These are phyloP conservation scores for Actenoides hombroni DNA, from an alignment of 2,113 vertebrate species.

Conservation along the genomic window DNA sequence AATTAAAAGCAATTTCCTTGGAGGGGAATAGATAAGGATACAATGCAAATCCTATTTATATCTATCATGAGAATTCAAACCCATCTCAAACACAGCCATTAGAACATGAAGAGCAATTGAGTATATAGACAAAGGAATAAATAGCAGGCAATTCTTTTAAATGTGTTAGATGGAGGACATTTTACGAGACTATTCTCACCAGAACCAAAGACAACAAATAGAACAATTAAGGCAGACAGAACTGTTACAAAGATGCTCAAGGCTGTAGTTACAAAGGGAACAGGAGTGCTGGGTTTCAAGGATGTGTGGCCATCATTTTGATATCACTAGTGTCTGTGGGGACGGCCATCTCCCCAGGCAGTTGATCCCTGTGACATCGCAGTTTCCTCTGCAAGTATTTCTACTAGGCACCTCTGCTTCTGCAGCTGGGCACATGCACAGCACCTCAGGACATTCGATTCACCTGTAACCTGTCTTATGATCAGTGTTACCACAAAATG, in stretches of 20 bases:
- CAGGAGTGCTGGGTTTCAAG: neutral
- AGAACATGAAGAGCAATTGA: neutral
- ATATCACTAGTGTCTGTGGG: neutral
- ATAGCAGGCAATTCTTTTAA: neutral
- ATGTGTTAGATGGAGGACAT: neutral
- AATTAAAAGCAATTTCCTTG: constrained; percentile 20
- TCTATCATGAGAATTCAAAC: neutral
- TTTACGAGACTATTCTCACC: neutral
- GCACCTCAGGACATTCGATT: neutral
- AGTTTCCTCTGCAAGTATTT: neutral
- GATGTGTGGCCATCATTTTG: neutral
- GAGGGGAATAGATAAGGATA: neutral
- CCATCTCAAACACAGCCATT: neutral
- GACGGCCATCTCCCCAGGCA: neutral
- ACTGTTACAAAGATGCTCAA: neutral
- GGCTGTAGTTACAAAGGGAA: neutral
- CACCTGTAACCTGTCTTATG: neutral
- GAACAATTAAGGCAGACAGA: neutral
- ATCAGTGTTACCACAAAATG: neutral
- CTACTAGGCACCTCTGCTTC: neutral
- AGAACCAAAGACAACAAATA: neutral
- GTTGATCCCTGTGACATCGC: no score
- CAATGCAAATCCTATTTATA: neutral
- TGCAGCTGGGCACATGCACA: neutral
- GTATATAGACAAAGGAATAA: neutral